Conservation (phyloP, 2,797 vertebrate genomes). For the Poeciliopsis presidionis region DNA sequence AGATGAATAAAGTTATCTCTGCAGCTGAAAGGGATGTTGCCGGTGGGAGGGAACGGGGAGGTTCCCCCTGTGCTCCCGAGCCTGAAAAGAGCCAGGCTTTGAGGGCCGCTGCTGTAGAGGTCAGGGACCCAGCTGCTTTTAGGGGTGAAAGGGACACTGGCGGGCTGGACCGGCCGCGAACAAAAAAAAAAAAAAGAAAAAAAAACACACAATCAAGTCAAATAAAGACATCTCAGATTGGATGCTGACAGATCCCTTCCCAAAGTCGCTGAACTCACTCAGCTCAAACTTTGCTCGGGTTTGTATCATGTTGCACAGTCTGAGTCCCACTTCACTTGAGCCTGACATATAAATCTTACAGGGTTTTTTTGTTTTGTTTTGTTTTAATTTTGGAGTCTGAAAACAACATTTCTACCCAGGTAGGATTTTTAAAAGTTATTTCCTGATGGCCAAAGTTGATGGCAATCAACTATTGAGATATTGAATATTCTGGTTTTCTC, state of each 20-base stretch:
- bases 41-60: constrained; percentile 93
- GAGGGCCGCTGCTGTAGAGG: constrained; percentile 90
- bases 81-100: constrained; percentile 91
- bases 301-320: constrained; percentile 75
- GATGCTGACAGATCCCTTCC: constrained; percentile 76
- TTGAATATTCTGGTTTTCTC: neutral
- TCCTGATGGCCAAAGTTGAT: constrained; percentile 33
- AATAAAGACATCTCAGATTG: constrained; percentile 85
- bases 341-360: constrained; percentile 40
- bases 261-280: constrained; percentile 81
- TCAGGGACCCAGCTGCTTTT: constrained; percentile 96
- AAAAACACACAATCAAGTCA: constrained; percentile 70
- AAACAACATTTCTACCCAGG: constrained; percentile 79
- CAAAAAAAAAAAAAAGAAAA: constrained; percentile 74
- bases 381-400: constrained; percentile 59
- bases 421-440: constrained; percentile 76
- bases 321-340: constrained; percentile 63
- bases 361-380: constrained; percentile 14
- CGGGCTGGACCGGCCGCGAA: constrained; percentile 89
- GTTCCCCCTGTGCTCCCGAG: constrained; percentile 80
- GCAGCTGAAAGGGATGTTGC: constrained; percentile 93
- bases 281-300: constrained; percentile 74
- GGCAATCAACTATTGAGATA: neutral
- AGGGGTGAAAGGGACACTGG: constrained; percentile 93
- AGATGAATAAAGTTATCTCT: constrained; percentile 99